These are phyloP conservation scores for Channallabes apus DNA, from an alignment of 2,797 vertebrate genomes.

Conservation along the genomic window DNA sequence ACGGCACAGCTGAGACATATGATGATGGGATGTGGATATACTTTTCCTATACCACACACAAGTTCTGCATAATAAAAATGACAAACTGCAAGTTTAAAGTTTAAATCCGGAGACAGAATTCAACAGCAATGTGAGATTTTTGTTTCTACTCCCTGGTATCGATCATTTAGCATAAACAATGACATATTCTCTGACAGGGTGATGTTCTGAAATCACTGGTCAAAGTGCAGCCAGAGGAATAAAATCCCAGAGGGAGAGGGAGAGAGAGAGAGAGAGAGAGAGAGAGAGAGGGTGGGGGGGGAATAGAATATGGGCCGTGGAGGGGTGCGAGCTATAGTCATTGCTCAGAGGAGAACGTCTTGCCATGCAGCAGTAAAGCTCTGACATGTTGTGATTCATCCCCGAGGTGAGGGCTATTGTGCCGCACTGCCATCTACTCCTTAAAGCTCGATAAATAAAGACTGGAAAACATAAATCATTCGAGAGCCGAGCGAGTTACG, in stretches of 20 bases:
- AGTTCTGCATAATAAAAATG: too few species aligned
- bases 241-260: background rate
- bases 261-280: conserved; percentile 24
- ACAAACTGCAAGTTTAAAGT: too few species aligned
- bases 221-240: background rate
- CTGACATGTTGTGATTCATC: conserved; percentile 68
- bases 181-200: background rate
- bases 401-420: conserved; percentile 67
- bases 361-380: conserved; percentile 53
- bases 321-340: conserved; percentile 47
- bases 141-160: background rate
- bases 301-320: conserved; percentile 59
- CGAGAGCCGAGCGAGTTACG: conserved; percentile 11
- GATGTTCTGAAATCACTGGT: background rate
- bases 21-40: background rate
- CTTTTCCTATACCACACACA: too few species aligned
- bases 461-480: conserved; percentile 60
- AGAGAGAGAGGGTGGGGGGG: conserved; percentile 39
- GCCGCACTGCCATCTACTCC: conserved; percentile 68
- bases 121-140: background rate
- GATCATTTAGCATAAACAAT: background rate
- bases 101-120: background rate
- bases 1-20: background rate
- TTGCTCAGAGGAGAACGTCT: conserved; percentile 65
- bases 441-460: conserved; percentile 73